These are phyloP conservation scores for Tragelaphus scriptus DNA, from an alignment of 2,113 vertebrate genomes.

Conservation along the genomic window DNA sequence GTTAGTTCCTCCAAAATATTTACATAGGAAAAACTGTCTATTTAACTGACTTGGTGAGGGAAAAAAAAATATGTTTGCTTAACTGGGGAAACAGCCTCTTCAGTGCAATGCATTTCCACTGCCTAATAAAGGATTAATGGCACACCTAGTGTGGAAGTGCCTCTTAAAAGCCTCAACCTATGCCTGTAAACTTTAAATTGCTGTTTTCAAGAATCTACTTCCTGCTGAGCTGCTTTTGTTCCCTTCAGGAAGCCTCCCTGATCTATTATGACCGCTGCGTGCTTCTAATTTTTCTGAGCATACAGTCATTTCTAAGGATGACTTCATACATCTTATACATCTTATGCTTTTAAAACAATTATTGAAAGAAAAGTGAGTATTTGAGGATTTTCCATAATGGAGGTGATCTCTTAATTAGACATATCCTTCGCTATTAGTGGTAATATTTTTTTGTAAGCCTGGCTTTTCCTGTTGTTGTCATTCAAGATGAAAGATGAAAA, in stretches of 20 bases:
- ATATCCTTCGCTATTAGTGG: not conserved
- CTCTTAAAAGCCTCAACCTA: slow-evolving; percentile 9
- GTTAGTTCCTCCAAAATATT: not conserved
- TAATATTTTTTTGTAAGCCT: not conserved
- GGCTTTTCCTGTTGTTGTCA: not conserved
- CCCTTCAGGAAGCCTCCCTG: not conserved
- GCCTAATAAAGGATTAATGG: slow-evolving; percentile 20
- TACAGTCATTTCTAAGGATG: slow-evolving; percentile 28
- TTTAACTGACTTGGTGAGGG: not conserved
- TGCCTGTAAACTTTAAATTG: slow-evolving; percentile 33
- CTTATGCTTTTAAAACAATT: slow-evolving; percentile 23
- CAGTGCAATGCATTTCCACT: not conserved
- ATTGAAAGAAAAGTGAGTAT: slow-evolving; percentile 37
- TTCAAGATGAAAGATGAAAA: slow-evolving; percentile 1
- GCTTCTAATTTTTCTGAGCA: not conserved
- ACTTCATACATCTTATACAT: not conserved
- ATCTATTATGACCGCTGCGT: not conserved
- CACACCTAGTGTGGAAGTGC: not conserved
- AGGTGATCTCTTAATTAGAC: not conserved
- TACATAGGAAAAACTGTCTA: not conserved
- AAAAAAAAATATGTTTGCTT: slow-evolving; percentile 3
- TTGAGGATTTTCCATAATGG: not conserved
- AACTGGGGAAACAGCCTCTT: slow-evolving; percentile 9
- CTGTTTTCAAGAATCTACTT: slow-evolving; percentile 8
- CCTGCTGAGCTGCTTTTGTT: not conserved